Base-by-base conservation (phyloP, 2,113 vertebrate genomes). In the Nothoprocta pentlandii region DNA sequence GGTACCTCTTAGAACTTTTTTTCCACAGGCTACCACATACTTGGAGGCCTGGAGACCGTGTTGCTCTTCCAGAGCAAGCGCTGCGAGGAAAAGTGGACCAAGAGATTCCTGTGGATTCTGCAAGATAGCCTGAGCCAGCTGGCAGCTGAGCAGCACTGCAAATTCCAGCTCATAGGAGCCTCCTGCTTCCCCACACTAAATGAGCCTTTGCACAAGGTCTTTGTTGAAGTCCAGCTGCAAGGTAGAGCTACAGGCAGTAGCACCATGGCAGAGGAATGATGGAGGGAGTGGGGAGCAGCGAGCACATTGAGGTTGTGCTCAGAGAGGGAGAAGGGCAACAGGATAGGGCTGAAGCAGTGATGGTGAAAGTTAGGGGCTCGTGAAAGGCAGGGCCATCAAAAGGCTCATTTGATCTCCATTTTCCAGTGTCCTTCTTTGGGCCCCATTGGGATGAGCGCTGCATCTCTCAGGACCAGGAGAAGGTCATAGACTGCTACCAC, bases 41-140 rank as follows among this genome's bases (percentile, higher is more conserved):
- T 53, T 0, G 26, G 70, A 56, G 70, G 80, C 41, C 71, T 94
- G 76, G 85, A 94, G 47, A 32, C 14, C 13, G 59, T 85, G 66
- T 80, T 92, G 69, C 39, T 92, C 70, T 94, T 94, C 77, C 66
- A 80, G 23, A 85, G 66, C 85, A 85, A 62, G 47, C 5, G 77
- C 70, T 92, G 93, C 62, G 28, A 82, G 47, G 61, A 89, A 13
- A 20, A 67, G 36, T 54, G 47, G 81, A 92, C 47, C 46, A 67
- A 39, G 66, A 78, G 14, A 13, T 63, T 94, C 76, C 70, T 78
- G 47, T 26, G 32, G 77, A 3, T 1, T 63, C 81, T 89, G 25
- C 85, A 78, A 28, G 16, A 81, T 8, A 77, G 28, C 16, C 61
- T 92, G 66, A 26, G 20, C 53, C 66, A 56, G 53, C 22, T 85